A percentile compares a stretch with the other conserved stretches of the same genome.
Evolutionary conservation across 1,140 invertebrate species (phyloP).

Genomic region (Oncopodura yosiiana): DNA sequence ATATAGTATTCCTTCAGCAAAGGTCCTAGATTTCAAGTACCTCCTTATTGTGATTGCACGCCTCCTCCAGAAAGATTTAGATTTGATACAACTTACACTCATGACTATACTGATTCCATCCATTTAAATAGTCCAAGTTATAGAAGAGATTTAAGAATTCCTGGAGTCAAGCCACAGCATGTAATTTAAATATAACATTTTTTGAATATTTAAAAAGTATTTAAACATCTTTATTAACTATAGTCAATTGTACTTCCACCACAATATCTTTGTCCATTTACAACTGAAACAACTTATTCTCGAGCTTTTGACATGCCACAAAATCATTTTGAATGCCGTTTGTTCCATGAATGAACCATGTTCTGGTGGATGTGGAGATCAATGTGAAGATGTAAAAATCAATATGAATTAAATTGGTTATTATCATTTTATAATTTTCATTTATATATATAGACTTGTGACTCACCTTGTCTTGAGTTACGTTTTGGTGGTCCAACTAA

Average conservation of each 20-base stretch:
- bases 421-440: no score
- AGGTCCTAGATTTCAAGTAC: slow-evolving; percentile 26
- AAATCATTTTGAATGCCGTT: slow-evolving; percentile 13
- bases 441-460: no score
- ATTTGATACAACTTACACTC: slow-evolving; percentile 29
- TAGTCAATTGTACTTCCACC: slow-evolving; percentile 16
- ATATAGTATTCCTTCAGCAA: slow-evolving; percentile 32
- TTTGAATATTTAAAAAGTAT: no score
- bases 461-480: no score
- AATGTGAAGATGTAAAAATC: slow-evolving; percentile 10
- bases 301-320: slow-evolving; percentile 29
- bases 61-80: slow-evolving; percentile 30
- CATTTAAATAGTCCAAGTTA: slow-evolving; percentile 2
- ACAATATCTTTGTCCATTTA: slow-evolving; percentile 30
- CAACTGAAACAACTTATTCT: slow-evolving; percentile 29
- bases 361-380: slow-evolving; percentile 8
- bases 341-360: slow-evolving; percentile 18
- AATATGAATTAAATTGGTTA: neutral
- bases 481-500: slow-evolving; percentile 19
- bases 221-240: neutral
- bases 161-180: slow-evolving; percentile 12
- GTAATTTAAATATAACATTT: no score
- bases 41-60: slow-evolving; percentile 32
- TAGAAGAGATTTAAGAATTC: slow-evolving; percentile 4
- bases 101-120: slow-evolving; percentile 18